These are phyloP conservation scores for Amazona guildingii DNA, from an alignment of 2,113 vertebrate species.

Conservation along the genomic window DNA sequence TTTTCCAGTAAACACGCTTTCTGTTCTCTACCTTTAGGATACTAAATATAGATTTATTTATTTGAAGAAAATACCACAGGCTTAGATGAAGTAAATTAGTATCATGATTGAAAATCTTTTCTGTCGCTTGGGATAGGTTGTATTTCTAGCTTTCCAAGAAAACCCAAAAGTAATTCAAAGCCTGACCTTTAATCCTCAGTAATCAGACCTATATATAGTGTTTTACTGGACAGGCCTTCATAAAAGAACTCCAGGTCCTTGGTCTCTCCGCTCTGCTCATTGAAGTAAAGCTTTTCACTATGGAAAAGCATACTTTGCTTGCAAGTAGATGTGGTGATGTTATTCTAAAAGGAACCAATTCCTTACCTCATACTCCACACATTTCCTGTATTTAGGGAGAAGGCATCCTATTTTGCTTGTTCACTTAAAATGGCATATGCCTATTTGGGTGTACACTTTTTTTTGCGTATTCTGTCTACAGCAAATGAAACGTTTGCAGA, in stretches of 20 bases:
- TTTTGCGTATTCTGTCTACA: not conserved
- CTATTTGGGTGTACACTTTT: not conserved
- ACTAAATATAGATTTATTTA: not conserved
- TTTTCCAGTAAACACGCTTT: not conserved
- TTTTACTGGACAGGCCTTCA: not conserved
- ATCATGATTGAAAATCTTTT: slow-evolving; percentile 10
- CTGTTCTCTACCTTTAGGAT: not conserved
- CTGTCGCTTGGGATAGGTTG: not conserved
- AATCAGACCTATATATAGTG: slow-evolving; percentile 33
- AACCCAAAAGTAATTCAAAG: slow-evolving; percentile 41
- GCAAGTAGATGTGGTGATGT: not conserved
- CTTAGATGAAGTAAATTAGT: not conserved
- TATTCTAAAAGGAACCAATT: not conserved
- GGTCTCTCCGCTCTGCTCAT: not conserved
- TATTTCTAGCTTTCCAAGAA: slow-evolving; percentile 47
- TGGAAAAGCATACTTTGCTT: not conserved
- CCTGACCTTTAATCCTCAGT: slow-evolving; percentile 30
- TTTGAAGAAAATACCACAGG: not conserved
- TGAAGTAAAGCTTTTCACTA: not conserved
- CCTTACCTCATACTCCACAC: not conserved
- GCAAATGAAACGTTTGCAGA: not conserved
- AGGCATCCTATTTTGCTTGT: not conserved
- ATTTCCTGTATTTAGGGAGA: not conserved
- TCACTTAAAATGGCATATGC: not conserved
- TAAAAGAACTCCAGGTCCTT: not conserved